A percentile compares a stretch with the other conserved stretches of the same genome.
Evolutionary conservation across 2,797 vertebrate species (phyloP).

Genomic region (Spondyliosoma cantharus): DNA sequence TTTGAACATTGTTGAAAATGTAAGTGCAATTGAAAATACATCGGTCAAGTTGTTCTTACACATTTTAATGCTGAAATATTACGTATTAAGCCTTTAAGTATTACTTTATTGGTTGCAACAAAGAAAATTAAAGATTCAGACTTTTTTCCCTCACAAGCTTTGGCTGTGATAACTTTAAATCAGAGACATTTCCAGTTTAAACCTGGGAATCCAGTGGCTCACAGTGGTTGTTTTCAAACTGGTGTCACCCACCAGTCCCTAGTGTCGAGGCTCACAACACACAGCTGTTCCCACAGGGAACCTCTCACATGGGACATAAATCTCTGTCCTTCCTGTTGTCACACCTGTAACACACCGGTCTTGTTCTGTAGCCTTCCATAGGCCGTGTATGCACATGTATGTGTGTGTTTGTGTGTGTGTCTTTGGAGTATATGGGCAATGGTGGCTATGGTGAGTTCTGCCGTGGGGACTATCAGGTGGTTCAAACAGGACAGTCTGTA

Average conservation of each 20-base stretch:
- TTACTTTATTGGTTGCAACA: too few relatives aligned
- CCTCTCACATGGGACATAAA: constrained; percentile 30
- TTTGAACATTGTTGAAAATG: too few relatives aligned
- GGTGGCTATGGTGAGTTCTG: constrained; percentile 51
- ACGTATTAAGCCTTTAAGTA: too few relatives aligned
- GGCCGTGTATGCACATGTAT: background rate
- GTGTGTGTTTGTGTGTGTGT: constrained; percentile 3
- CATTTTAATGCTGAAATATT: too few relatives aligned
- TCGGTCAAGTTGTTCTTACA: too few relatives aligned
- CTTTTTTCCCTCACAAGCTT: background rate
- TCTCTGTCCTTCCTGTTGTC: constrained; percentile 38
- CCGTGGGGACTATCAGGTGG: constrained; percentile 38
- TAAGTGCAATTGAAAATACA: too few relatives aligned
- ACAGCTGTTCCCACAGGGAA: constrained; percentile 28
- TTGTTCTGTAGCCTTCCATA: constrained; percentile 9
- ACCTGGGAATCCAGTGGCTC: background rate
- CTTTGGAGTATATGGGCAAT: constrained; percentile 9
- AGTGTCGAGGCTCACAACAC: constrained; percentile 4
- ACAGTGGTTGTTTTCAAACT: constrained; percentile 29
- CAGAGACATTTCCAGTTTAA: constrained; percentile 14
- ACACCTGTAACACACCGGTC: constrained; percentile 40
- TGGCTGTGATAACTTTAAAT: background rate
- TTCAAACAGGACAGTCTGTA: constrained; percentile 45
- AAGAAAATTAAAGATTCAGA: background rate
- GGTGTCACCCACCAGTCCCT: constrained; percentile 10